phyloP scores from a whole-genome alignment of 2,113 vertebrate genomes.

The Himantopus leucocephalus region DNA sequence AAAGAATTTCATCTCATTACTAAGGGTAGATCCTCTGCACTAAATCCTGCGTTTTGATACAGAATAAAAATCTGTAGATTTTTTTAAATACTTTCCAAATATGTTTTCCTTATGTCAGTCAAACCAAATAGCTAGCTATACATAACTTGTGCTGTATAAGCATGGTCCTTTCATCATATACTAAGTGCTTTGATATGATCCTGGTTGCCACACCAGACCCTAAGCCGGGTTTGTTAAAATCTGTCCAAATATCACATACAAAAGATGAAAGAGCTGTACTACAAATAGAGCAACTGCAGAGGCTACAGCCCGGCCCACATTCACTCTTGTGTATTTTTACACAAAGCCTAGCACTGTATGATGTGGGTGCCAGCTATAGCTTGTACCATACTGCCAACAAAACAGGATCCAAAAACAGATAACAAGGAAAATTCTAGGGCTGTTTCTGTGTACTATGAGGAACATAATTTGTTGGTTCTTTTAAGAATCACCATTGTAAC shows the following conservation, averaged over 20 bases:
- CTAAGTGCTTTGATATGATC: neutral
- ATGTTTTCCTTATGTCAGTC: neutral
- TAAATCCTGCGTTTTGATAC: neutral
- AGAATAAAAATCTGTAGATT: neutral
- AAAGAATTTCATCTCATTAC: neutral
- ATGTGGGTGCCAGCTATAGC: conserved; percentile 31
- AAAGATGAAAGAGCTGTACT: conserved; percentile 33
- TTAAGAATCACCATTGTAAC: neutral
- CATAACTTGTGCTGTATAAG: neutral
- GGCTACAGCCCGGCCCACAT: neutral
- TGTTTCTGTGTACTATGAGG: neutral
- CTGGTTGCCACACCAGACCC: neutral
- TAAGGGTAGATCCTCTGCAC: neutral
- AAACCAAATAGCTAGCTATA: neutral
- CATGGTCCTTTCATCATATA: neutral
- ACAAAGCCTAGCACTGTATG: conserved; percentile 29
- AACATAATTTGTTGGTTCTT: neutral
- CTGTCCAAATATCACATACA: neutral
- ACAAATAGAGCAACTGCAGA: conserved; percentile 63
- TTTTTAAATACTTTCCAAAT: neutral
- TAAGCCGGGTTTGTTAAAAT: conserved; percentile 22
- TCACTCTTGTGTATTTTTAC: conserved; percentile 10
- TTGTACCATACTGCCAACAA: neutral
- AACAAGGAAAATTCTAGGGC: conserved; percentile 25
- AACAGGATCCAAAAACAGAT: conserved; percentile 22